These are phyloP conservation scores for Pocillopora damicornis DNA, from an alignment of 64 coral and sea anemone species.

Conservation along the genomic window DNA sequence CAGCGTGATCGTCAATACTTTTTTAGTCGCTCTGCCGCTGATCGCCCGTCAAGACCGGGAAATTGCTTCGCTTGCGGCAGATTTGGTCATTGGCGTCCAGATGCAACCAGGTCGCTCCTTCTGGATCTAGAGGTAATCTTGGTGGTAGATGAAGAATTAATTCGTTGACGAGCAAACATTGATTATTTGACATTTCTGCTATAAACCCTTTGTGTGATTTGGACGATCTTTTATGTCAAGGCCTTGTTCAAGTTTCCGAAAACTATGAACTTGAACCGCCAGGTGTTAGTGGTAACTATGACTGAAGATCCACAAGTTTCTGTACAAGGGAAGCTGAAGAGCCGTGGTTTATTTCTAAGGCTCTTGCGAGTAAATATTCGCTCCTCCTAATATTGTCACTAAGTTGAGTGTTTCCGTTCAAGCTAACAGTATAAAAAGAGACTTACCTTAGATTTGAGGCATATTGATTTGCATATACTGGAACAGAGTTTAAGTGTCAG, in stretches of 20 bases:
- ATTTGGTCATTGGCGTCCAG: conserved; percentile 48
- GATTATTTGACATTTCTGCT: background rate
- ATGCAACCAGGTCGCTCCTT: conserved; percentile 4
- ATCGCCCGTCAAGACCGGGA: conserved; percentile 22
- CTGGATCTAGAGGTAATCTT: conserved; percentile 1
- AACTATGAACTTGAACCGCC: background rate
- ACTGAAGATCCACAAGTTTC: background rate
- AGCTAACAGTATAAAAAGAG: background rate
- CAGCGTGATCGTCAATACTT: background rate
- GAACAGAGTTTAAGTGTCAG: background rate
- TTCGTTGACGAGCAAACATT: background rate
- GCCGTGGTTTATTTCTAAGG: background rate
- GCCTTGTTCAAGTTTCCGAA: too few species aligned
- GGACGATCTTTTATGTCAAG: background rate
- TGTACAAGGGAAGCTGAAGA: background rate
- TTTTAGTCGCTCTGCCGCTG: background rate
- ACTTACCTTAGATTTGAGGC: conserved; percentile 17
- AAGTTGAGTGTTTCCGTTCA: conserved; percentile 12
- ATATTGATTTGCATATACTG: background rate
- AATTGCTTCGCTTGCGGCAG: conserved; percentile 53
- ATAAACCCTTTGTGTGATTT: background rate
- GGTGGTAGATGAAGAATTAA: conserved; percentile 15
- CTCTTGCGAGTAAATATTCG: background rate
- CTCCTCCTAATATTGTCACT: conserved; percentile 5
- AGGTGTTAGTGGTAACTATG: background rate